Percentiles rank a stretch among this genome's conserved stretches.
Conservation (phyloP, 2,113 vertebrate genomes). For the Xyrauchen texanus region DNA sequence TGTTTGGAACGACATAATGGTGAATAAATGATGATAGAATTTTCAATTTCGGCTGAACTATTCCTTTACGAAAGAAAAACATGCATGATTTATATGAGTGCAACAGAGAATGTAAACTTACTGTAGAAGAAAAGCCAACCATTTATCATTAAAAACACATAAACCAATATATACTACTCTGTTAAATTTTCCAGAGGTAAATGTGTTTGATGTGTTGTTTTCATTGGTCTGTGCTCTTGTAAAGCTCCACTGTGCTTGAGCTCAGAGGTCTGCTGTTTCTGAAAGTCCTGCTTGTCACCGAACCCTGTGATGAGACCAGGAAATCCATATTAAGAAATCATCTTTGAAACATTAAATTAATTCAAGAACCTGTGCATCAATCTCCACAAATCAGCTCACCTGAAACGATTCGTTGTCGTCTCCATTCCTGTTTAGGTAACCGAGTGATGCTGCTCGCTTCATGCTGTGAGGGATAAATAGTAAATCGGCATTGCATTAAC, state of each 20-base stretch:
- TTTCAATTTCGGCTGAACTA: too few species aligned
- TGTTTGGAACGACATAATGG: too few species aligned
- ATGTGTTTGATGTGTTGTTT: not conserved
- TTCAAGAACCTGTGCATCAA: too few species aligned
- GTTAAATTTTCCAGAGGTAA: not conserved
- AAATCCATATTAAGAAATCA: not conserved
- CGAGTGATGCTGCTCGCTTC: slow-evolving; percentile 83
- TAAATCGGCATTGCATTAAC: too few species aligned
- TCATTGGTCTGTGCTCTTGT: slow-evolving; percentile 25
- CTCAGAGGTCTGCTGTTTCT: slow-evolving; percentile 52
- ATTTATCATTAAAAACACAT: not conserved
- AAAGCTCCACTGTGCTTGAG: slow-evolving; percentile 53
- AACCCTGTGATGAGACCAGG: slow-evolving; percentile 40
- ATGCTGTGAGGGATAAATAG: slow-evolving; percentile 67
- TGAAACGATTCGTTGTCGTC: slow-evolving; percentile 66
- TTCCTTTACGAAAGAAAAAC: too few species aligned
- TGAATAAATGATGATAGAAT: too few species aligned
- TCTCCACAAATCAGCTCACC: slow-evolving; percentile 65
- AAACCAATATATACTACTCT: not conserved
- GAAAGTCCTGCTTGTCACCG: not conserved
- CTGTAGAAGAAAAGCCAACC: not conserved
- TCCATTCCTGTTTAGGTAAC: slow-evolving; percentile 76
- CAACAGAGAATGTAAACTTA: not conserved
- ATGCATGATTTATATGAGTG: not conserved
- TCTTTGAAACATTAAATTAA: too few species aligned